phyloP scores from a whole-genome alignment of 2,113 vertebrate species.

The Chitala chitala region DNA sequence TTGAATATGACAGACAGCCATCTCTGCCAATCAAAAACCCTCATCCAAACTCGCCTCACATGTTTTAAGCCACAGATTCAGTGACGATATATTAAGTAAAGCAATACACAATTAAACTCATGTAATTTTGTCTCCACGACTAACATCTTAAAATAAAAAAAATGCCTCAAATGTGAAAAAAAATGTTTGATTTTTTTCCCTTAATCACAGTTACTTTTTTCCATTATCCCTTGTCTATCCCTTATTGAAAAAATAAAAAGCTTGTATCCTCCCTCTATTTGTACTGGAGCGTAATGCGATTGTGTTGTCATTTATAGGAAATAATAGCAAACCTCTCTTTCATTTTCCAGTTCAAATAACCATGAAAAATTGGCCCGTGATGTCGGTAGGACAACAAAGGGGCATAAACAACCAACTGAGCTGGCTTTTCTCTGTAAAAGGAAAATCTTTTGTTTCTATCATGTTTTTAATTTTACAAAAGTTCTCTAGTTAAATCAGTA shows the following conservation, averaged over 20 bases:
- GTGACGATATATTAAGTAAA: too few relatives aligned
- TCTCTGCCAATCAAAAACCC: constrained; percentile 2
- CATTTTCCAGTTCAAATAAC: constrained; percentile 98
- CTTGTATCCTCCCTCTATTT: constrained; percentile 80
- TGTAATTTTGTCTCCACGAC: too few relatives aligned
- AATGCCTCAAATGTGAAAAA: not conserved
- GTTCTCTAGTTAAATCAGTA: constrained; percentile 42
- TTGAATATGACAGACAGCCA: not conserved
- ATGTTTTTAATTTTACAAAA: constrained; percentile 55
- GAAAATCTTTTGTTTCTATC: constrained; percentile 51
- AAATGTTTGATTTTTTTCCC: not conserved
- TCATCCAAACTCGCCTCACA: not conserved
- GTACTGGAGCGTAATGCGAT: constrained; percentile 90
- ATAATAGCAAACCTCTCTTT: constrained; percentile 89
- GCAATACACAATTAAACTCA: too few relatives aligned
- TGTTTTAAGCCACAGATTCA: not conserved
- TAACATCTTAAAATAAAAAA: constrained; percentile 5
- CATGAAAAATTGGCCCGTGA: constrained; percentile 97
- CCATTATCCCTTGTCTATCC: constrained; percentile 68
- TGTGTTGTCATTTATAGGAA: constrained; percentile 98
- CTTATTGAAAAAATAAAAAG: constrained; percentile 82
- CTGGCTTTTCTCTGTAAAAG: constrained; percentile 75
- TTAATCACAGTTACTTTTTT: constrained; percentile 62
- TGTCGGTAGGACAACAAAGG: constrained; percentile 87
- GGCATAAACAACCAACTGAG: constrained; percentile 62